Evolutionary conservation across 2,888 invertebrate genomes (phyloP).

Genomic region (Caenorhabditis doughertyi): DNA sequence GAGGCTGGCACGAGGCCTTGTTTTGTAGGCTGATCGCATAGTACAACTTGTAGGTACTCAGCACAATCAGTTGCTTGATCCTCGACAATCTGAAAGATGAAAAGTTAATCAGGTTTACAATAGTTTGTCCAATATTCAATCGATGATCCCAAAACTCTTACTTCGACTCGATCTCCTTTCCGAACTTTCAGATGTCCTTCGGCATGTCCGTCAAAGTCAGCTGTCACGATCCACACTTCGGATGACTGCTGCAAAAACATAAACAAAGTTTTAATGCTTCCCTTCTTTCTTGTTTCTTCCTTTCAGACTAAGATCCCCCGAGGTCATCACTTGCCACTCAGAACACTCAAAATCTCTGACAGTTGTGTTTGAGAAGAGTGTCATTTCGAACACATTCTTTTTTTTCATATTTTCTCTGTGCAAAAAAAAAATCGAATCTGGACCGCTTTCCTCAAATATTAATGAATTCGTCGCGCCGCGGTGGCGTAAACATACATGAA

Average conservation of each 20-base stretch:
- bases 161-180: conserved; percentile 73
- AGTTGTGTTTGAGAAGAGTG: conserved; percentile 14
- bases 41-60: conserved; percentile 65
- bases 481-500: conserved; percentile 22
- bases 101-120: neutral
- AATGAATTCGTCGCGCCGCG: conserved; percentile 32
- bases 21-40: conserved; percentile 63
- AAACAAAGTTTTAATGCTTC: conserved; percentile 10
- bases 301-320: conserved; percentile 3
- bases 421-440: neutral
- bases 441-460: conserved; percentile 36
- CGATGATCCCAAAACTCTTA: conserved; percentile 21
- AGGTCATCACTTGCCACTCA: conserved; percentile 42
- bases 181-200: conserved; percentile 69
- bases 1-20: conserved; percentile 68
- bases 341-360: conserved; percentile 38
- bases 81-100: conserved; percentile 65
- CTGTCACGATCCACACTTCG: conserved; percentile 71
- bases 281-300: neutral
- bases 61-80: conserved; percentile 66
- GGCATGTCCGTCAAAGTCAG: conserved; percentile 66
- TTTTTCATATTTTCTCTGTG: neutral
- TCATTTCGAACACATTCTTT: conserved; percentile 32
- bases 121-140: neutral
- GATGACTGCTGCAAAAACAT: conserved; percentile 67